A percentile compares a stretch with the other conserved stretches of the same genome.
Evolutionary conservation across 2,888 invertebrate genomes (phyloP).

Genomic region (Athrips mouffetella): DNA sequence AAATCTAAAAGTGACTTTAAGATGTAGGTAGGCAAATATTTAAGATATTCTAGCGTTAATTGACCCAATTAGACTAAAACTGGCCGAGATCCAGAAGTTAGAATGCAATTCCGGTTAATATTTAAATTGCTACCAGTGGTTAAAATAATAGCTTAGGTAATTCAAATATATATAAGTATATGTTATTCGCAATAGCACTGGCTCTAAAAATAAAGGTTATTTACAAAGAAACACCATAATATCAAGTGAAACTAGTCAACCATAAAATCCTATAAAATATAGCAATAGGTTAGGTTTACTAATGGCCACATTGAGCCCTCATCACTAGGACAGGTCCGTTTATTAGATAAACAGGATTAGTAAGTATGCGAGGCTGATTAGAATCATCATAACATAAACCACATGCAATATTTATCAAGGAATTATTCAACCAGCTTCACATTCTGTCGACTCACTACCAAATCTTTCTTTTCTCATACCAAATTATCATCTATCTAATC

Average conservation of each 20-base stretch:
- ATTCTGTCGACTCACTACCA: slow-evolving; percentile 2
- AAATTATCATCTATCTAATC: not conserved
- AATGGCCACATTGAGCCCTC: slow-evolving; percentile 16
- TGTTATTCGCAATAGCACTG: no score
- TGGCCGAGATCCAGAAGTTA: slow-evolving; percentile 56
- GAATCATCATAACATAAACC: not conserved
- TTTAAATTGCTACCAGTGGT: slow-evolving; percentile 34
- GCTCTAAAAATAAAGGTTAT: no score
- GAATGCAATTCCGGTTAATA: slow-evolving; percentile 45
- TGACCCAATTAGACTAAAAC: slow-evolving; percentile 54
- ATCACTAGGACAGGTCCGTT: slow-evolving; percentile 37
- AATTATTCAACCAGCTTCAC: slow-evolving; percentile 14
- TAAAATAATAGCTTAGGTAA: not conserved
- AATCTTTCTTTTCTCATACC: not conserved
- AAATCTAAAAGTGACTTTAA: not conserved
- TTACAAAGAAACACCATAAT: no score
- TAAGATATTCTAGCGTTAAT: slow-evolving; percentile 51
- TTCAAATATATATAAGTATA: no score
- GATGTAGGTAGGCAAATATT: slow-evolving; percentile 35
- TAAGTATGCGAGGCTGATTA: not conserved
- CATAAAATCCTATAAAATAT: no score
- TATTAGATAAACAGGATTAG: slow-evolving; percentile 31
- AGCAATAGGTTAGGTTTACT: not conserved
- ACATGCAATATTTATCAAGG: slow-evolving; percentile 7
- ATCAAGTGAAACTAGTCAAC: no score